phyloP scores from a whole-genome alignment of 2,888 invertebrate species.

The Apantesis nais region DNA sequence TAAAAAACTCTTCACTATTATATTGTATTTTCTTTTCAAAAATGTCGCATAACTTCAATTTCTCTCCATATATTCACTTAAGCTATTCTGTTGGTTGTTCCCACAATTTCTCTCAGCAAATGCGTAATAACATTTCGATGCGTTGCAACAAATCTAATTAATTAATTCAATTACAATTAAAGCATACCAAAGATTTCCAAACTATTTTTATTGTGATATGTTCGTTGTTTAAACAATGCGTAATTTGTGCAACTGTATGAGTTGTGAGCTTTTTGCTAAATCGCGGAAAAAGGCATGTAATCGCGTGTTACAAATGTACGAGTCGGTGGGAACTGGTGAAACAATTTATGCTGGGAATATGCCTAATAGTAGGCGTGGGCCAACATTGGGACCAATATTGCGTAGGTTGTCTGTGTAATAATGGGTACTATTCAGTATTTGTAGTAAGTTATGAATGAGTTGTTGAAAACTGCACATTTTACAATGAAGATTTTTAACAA shows the following conservation, averaged over 20 bases:
- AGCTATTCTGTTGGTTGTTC: conserved; percentile 27
- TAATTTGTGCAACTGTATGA: conserved; percentile 42
- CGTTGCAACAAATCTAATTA: conserved; percentile 20
- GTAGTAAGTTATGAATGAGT: not conserved
- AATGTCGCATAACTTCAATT: conserved; percentile 6
- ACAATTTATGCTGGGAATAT: conserved; percentile 50
- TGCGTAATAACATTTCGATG: conserved; percentile 23
- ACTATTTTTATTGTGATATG: conserved; percentile 41
- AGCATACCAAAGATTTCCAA: conserved; percentile 44
- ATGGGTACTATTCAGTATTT: not conserved
- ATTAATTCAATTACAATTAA: conserved; percentile 44
- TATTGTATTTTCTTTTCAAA: not conserved
- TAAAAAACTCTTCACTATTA: not conserved
- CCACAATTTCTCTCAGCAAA: conserved; percentile 40
- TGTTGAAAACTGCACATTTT: not conserved
- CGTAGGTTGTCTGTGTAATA: conserved; percentile 15
- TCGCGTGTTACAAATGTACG: conserved; percentile 43
- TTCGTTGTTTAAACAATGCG: conserved; percentile 49
- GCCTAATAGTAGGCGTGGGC: conserved; percentile 18
- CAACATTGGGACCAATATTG: conserved; percentile 38
- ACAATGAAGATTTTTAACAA: not conserved
- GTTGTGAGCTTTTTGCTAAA: conserved; percentile 50
- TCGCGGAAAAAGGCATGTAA: conserved; percentile 52
- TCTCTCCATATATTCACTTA: conserved; percentile 12
- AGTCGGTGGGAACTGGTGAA: conserved; percentile 44